Base-by-base conservation (phyloP, 2,113 vertebrate species). In the Phyllostomus discolor region DNA sequence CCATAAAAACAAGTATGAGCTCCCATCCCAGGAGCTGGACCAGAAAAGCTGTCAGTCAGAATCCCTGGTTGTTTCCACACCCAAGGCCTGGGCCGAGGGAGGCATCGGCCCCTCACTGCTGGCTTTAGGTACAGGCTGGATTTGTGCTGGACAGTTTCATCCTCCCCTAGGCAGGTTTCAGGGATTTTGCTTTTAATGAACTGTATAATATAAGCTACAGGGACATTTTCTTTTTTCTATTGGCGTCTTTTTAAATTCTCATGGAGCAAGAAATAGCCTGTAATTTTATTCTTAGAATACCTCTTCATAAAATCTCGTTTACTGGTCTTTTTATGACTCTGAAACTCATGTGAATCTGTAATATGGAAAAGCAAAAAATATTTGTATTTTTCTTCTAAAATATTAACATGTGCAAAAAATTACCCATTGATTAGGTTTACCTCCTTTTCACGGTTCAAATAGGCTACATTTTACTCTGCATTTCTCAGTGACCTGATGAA, bases 231-330 rank as follows among this genome's bases (percentile, higher is more conserved):
- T 83, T 84, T 81, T 57, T 75, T 86, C 82, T 73, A 7, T 20
- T 66, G 43, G 4, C 54, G 70, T 64, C 33, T 82, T 86, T 88
- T 76, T 88, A 1, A 83, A 70, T 73, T 92, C 28, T 67, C 78
- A 89, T 73, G 75, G 82, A 78, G 33, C 31, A 94, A 33, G 38
- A 88, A 95, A 64, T 76, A 92, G 46, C 76, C 76, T 91, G 11
- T 66, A 50, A 57, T 87, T 95, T 90, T 83, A 83, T 90, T 93
- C 28, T 83, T 87, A 50, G 28, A 70, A 64, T 43, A 33, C 35
- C 16, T 70, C 64, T 78, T 96, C n/a, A 62, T 94, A 95, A 96
- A 87, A 41, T 79, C 26, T 5, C 43, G 79, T 80, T 92, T 64
- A 26, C 38, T 59, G 50, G 4, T 48, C 48, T 52, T 41, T 84